Percentiles rank a stretch among this genome's conserved stretches.
These are phyloP conservation scores for Drosophila busckii DNA, from an alignment of 1,140 invertebrate species.

Conservation along the genomic window DNA sequence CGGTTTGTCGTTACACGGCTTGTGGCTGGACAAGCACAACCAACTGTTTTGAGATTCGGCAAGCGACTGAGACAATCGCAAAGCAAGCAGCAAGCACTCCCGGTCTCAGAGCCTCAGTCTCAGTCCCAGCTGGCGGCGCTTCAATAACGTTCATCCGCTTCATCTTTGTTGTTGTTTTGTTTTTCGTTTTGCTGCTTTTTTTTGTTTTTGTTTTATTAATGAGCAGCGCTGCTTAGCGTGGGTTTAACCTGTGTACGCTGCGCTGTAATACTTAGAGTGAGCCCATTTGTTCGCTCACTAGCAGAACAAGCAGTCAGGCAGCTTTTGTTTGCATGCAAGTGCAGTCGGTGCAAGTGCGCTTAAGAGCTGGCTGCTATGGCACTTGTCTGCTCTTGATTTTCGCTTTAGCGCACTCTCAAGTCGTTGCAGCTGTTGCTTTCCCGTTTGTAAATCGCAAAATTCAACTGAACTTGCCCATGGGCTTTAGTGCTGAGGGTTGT, in stretches of 20 bases:
- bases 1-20: not conserved
- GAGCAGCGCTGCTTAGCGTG: conserved; percentile 27
- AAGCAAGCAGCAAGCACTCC: not conserved
- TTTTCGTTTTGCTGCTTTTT: not conserved
- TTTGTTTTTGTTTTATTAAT: conserved; percentile 18
- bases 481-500: not conserved
- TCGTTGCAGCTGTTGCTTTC: conserved; percentile 2
- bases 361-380: not conserved
- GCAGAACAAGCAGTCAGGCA: too few species aligned
- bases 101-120: too few species aligned
- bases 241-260: conserved; percentile 24
- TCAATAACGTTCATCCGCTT: conserved; percentile 29
- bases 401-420: conserved; percentile 4
- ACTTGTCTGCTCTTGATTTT: not conserved
- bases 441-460: conserved; percentile 8
- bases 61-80: conserved; percentile 44
- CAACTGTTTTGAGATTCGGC: conserved; percentile 51
- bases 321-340: too few species aligned
- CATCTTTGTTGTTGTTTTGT: conserved; percentile 14
- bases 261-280: conserved; percentile 15
- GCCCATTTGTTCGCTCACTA: not conserved
- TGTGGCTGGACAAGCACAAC: conserved; percentile 30
- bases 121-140: conserved; percentile 17
- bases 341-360: too few species aligned
- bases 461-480: conserved; percentile 20